These are phyloP conservation scores for Synanthedon tipuliformis DNA, from an alignment of 2,888 invertebrate species.

Conservation along the genomic window DNA sequence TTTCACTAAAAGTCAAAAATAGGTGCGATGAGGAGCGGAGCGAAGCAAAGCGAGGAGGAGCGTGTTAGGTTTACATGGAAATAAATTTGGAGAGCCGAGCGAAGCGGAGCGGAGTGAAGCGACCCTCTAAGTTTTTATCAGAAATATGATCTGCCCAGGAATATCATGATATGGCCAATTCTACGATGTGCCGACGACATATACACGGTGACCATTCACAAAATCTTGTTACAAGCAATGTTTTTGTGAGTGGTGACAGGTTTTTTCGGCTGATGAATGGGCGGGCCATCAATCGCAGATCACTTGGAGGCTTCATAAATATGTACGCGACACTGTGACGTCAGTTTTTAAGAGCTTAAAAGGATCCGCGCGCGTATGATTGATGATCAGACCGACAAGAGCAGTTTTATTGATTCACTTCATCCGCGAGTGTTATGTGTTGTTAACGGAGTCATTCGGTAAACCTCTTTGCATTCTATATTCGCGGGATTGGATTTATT, in stretches of 20 bases:
- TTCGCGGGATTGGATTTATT: background rate
- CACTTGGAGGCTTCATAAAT: constrained; percentile 61
- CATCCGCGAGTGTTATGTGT: constrained; percentile 32
- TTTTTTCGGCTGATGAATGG: constrained; percentile 46
- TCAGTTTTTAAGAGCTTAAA: constrained; percentile 50
- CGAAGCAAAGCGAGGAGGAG: too few relatives aligned
- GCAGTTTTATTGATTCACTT: constrained; percentile 47
- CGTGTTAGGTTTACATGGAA: too few relatives aligned
- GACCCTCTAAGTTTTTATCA: too few relatives aligned
- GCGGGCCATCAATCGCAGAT: constrained; percentile 52
- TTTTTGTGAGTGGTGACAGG: constrained; percentile 30
- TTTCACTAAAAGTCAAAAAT: too few relatives aligned
- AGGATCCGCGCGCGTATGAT: constrained; percentile 32
- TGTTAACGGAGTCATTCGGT: constrained; percentile 6
- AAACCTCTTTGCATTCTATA: background rate
- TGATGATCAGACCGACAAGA: constrained; percentile 34
- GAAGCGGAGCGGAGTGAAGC: too few relatives aligned
- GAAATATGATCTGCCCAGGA: too few relatives aligned
- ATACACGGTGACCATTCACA: constrained; percentile 15
- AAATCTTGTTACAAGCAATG: constrained; percentile 22
- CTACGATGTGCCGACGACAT: too few relatives aligned
- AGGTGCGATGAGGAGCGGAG: too few relatives aligned
- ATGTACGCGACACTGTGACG: constrained; percentile 56
- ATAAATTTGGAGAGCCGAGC: too few relatives aligned
- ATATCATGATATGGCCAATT: too few relatives aligned